A percentile compares a stretch with the other conserved stretches of the same genome.
Evolutionary conservation across 1,140 invertebrate genomes (phyloP).

Genomic region (Cheumatopsyche charites): DNA sequence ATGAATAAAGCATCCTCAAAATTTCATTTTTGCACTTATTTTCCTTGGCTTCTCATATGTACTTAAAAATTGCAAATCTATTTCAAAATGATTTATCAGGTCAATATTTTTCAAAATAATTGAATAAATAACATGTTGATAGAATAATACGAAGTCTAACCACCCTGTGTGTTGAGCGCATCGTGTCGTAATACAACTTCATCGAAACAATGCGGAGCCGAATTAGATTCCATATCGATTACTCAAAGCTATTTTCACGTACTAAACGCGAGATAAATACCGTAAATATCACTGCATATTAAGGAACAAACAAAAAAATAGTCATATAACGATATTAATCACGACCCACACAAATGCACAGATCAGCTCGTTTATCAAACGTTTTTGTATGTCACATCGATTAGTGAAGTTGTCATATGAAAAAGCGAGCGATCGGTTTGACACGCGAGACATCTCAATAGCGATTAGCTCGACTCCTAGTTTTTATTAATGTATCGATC

Average conservation of each 20-base stretch:
- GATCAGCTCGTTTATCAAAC: not conserved
- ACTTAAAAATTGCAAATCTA: too few relatives aligned
- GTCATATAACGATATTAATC: too few relatives aligned
- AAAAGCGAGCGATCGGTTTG: not conserved
- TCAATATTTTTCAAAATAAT: too few relatives aligned
- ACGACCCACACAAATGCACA: not conserved
- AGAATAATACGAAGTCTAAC: too few relatives aligned
- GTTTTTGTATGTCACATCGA: constrained; percentile 3
- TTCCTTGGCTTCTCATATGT: too few relatives aligned
- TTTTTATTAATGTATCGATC: not conserved
- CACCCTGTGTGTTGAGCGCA: not conserved
- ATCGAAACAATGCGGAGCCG: constrained; percentile 26
- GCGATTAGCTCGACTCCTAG: not conserved
- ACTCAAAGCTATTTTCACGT: constrained; percentile 25
- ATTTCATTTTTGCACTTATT: too few relatives aligned
- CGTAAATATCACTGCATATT: constrained; percentile 9
- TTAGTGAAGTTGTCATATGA: constrained; percentile 3
- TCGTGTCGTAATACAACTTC: constrained; percentile 23
- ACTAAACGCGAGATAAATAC: constrained; percentile 23
- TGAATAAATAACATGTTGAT: too few relatives aligned
- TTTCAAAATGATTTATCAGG: too few relatives aligned
- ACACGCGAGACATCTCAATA: not conserved
- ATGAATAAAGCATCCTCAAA: too few relatives aligned
- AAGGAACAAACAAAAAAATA: not conserved
- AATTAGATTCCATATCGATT: constrained; percentile 27